Conservation (phyloP, 2,113 vertebrate species). For the Trogon melanurus region DNA sequence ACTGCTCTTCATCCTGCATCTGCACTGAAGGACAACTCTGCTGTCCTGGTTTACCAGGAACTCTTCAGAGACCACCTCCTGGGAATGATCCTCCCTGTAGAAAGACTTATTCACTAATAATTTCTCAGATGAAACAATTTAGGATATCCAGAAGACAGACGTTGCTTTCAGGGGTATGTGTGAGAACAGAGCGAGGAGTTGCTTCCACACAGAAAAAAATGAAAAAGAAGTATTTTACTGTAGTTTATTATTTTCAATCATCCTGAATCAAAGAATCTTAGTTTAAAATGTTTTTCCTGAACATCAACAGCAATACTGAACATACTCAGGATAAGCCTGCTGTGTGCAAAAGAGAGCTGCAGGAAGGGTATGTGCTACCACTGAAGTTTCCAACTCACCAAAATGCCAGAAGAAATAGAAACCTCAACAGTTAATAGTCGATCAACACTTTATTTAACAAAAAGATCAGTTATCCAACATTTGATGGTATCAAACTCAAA, state of each 20-base stretch:
- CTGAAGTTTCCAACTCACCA: not conserved
- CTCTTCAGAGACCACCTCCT: not conserved
- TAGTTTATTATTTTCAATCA: not conserved
- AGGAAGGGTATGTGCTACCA: not conserved
- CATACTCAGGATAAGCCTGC: too few species aligned
- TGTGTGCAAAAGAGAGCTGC: not conserved
- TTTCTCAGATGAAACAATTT: too few species aligned
- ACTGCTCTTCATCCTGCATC: not conserved
- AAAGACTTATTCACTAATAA: too few species aligned
- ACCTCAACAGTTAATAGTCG: not conserved
- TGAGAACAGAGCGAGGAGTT: too few species aligned
- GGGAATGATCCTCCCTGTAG: not conserved
- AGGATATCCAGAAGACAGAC: too few species aligned
- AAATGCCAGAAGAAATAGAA: not conserved
- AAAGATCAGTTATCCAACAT: constrained; percentile 49
- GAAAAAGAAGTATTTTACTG: not conserved
- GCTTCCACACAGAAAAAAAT: too few species aligned
- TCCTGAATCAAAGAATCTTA: not conserved
- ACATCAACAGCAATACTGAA: not conserved
- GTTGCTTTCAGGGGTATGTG: too few species aligned
- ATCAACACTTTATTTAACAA: constrained; percentile 69
- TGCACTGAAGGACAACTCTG: not conserved
- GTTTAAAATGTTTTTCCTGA: not conserved
- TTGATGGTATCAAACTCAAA: constrained; percentile 28
- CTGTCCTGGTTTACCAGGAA: not conserved